Evolutionary conservation across 2,797 vertebrate species (phyloP).

Genomic region (Sternotherus odoratus): DNA sequence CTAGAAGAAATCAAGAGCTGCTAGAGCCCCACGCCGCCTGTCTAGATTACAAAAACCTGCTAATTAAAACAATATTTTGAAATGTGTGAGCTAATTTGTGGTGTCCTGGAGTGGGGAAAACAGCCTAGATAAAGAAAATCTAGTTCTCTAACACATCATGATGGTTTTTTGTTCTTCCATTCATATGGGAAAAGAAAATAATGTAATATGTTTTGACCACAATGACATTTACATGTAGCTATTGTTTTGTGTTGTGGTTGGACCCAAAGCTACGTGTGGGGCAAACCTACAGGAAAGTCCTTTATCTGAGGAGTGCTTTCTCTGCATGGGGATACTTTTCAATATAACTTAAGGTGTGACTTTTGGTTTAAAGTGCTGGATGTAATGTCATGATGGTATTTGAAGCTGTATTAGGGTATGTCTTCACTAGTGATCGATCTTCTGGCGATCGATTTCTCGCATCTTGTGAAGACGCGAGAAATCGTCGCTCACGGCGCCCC

Average conservation of each 20-base stretch:
- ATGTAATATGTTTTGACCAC: not conserved
- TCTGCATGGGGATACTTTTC: not conserved
- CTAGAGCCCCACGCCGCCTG: not conserved
- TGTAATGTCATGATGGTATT: accelerated
- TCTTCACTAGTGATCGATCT: too few species aligned
- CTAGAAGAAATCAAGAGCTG: not conserved
- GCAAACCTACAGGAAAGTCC: not conserved
- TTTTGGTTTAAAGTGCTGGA: not conserved
- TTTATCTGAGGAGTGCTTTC: not conserved
- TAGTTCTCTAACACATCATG: not conserved
- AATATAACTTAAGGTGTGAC: not conserved
- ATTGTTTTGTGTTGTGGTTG: not conserved
- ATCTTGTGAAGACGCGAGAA: too few species aligned
- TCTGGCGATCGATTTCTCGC: too few species aligned
- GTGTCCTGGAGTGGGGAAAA: not conserved
- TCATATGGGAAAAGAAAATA: not conserved
- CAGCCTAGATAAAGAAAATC: not conserved
- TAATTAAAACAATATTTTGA: not conserved
- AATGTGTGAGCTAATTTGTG: not conserved
- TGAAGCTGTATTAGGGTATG: not conserved
- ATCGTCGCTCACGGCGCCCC: too few species aligned
- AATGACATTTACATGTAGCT: not conserved
- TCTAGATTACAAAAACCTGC: not conserved
- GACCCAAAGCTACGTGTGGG: not conserved
- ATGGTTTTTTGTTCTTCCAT: not conserved